Evolutionary conservation across 1,140 invertebrate genomes (phyloP).

Genomic region (Chrysoperla carnea): DNA sequence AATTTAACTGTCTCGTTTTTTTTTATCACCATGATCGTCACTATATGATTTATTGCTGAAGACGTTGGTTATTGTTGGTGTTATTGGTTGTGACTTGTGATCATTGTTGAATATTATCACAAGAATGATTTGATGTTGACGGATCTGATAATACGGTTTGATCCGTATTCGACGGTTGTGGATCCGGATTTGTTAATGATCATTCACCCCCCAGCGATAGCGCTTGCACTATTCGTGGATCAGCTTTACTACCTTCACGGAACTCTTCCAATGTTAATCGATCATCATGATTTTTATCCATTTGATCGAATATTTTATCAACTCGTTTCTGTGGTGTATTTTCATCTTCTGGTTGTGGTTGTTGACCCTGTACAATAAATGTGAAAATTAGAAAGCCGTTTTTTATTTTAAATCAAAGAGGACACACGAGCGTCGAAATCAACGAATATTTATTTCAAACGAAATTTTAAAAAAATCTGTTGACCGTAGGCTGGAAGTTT

Average conservation of each 20-base stretch:
- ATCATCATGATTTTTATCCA: conserved; percentile 98
- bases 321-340: conserved; percentile 91
- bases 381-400: not conserved
- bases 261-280: conserved; percentile 94
- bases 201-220: conserved; percentile 58
- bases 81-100: too few species aligned
- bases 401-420: not conserved
- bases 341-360: conserved; percentile 78
- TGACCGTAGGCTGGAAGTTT: too few species aligned
- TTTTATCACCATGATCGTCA: too few species aligned
- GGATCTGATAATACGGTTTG: too few species aligned
- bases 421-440: not conserved
- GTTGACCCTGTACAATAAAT: conserved; percentile 50
- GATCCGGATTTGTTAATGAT: too few species aligned
- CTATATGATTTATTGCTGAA: too few species aligned
- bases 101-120: too few species aligned
- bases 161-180: too few species aligned
- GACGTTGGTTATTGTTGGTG: too few species aligned
- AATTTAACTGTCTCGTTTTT: too few species aligned
- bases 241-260: conserved; percentile 94
- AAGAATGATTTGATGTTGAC: too few species aligned
- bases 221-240: conserved; percentile 96
- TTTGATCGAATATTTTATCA: conserved; percentile 94
- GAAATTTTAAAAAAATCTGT: too few species aligned
- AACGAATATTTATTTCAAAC: not conserved